phyloP scores from a whole-genome alignment of 2,888 invertebrate species.

The Dascillus cervinus region DNA sequence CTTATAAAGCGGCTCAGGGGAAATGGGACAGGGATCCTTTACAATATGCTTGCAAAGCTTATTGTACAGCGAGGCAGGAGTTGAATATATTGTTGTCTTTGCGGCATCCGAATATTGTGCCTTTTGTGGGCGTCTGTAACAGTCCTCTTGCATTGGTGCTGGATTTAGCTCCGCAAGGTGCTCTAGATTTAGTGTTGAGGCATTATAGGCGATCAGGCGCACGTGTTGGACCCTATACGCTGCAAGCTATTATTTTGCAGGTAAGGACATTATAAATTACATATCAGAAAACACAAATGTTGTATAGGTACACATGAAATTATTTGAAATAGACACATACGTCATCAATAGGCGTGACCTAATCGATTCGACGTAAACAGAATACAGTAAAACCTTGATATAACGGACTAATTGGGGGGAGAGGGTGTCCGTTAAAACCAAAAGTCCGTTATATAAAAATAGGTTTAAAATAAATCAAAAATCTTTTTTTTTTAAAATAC shows the following conservation, averaged over 20 bases:
- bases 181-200: constrained; percentile 76
- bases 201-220: constrained; percentile 80
- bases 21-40: constrained; percentile 93
- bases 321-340: too few relatives aligned
- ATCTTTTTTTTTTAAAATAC: too few relatives aligned
- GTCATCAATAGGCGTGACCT: too few relatives aligned
- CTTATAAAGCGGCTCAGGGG: constrained; percentile 51
- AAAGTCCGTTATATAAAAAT: too few relatives aligned
- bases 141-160: constrained; percentile 84
- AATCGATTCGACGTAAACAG: too few relatives aligned
- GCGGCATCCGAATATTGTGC: constrained; percentile 86
- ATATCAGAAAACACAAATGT: neutral
- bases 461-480: too few relatives aligned
- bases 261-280: too few relatives aligned
- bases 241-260: constrained; percentile 82
- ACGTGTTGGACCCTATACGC: constrained; percentile 68
- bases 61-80: constrained; percentile 93
- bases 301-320: too few relatives aligned
- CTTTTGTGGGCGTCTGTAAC: constrained; percentile 82
- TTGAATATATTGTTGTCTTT: constrained; percentile 78
- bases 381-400: too few relatives aligned
- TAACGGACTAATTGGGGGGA: too few relatives aligned
- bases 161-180: constrained; percentile 87
- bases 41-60: constrained; percentile 91
- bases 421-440: too few relatives aligned